phyloP scores from a whole-genome alignment of 2,797 vertebrate genomes.

The Scomberomorus guttatus region DNA sequence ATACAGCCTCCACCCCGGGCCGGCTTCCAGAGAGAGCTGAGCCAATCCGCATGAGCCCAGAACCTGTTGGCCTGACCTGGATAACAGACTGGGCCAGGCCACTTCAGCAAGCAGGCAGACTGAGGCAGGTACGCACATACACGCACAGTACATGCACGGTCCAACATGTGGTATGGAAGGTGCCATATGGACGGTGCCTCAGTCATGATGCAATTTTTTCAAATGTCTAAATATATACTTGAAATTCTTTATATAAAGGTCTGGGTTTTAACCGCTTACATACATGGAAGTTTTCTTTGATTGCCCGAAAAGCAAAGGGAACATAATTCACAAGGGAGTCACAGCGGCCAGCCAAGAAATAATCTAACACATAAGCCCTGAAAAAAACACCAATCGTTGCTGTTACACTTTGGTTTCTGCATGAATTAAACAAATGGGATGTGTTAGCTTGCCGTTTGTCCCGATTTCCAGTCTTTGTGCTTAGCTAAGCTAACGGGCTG shows the following conservation, averaged over 20 bases:
- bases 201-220: not conserved
- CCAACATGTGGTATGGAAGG: not conserved
- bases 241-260: not conserved
- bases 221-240: constrained; percentile 3
- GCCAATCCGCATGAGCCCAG: constrained; percentile 81
- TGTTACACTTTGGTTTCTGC: too few species aligned
- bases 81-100: constrained; percentile 78
- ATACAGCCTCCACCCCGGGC: constrained; percentile 81
- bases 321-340: not conserved
- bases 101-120: constrained; percentile 56
- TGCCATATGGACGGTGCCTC: constrained; percentile 1
- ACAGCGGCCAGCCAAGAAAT: not conserved
- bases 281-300: not conserved
- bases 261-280: not conserved
- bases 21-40: constrained; percentile 79
- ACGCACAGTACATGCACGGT: constrained; percentile 8
- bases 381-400: not conserved
- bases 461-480: too few species aligned
- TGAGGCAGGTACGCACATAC: constrained; percentile 48
- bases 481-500: not conserved
- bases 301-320: not conserved
- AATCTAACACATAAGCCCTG: not conserved
- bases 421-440: too few species aligned
- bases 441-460: too few species aligned
- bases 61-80: constrained; percentile 84